Conservation (phyloP, 2,113 vertebrate genomes). For the Cottus gobio region DNA sequence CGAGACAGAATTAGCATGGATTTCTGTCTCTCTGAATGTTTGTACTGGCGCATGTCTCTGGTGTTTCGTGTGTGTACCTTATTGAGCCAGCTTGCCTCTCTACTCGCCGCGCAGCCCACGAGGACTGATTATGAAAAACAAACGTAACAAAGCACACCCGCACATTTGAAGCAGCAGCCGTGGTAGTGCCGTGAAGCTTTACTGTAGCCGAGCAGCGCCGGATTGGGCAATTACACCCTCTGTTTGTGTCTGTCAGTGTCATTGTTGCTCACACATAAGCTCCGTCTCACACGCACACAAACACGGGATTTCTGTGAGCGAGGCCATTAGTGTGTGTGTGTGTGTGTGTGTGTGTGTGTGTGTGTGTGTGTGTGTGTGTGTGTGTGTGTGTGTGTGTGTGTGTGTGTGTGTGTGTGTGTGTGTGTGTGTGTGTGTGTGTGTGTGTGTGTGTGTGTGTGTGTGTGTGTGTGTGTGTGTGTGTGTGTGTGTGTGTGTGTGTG, state of each 20-base stretch:
- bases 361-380: not conserved
- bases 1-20: constrained; percentile 16
- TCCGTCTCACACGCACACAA: constrained; percentile 8
- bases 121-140: constrained; percentile 39
- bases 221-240: constrained; percentile 55
- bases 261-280: constrained; percentile 24
- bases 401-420: not conserved
- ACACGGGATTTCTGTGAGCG: constrained; percentile 3
- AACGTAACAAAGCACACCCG: constrained; percentile 26
- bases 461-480: not conserved
- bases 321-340: constrained; percentile 9
- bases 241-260: constrained; percentile 46
- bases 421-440: not conserved
- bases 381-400: not conserved
- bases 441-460: not conserved
- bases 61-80: constrained; percentile 36
- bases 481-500: not conserved
- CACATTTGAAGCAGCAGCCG: constrained; percentile 44
- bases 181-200: constrained; percentile 39
- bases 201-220: constrained; percentile 42
- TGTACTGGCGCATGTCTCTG: constrained; percentile 15
- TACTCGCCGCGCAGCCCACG: constrained; percentile 1
- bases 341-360: not conserved
- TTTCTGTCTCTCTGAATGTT: constrained; percentile 32
- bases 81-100: constrained; percentile 30